Evolutionary conservation across 2,888 invertebrate species (phyloP).

Genomic region (Mimumesa dahlbomi): DNA sequence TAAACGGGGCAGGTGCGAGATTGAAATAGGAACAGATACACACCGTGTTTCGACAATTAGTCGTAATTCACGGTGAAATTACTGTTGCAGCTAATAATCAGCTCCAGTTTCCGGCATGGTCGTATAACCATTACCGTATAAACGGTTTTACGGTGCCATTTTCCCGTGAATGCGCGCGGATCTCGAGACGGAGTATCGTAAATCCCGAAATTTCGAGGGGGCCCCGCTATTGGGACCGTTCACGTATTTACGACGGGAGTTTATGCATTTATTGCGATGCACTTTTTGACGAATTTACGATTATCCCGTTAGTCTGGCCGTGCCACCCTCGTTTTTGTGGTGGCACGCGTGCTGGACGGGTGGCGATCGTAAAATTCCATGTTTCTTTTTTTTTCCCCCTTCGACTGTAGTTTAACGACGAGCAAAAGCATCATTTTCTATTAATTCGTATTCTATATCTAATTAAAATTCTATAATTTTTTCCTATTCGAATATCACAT

Average conservation of each 20-base stretch:
- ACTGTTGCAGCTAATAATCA: slow-evolving; percentile 21
- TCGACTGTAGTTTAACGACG: no score
- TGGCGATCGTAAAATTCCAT: slow-evolving; percentile 3
- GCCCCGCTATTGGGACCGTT: not conserved
- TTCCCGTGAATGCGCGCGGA: no score
- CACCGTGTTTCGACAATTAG: slow-evolving; percentile 32
- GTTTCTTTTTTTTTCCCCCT: no score
- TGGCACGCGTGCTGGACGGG: slow-evolving; percentile 20
- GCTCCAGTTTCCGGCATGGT: slow-evolving; percentile 28
- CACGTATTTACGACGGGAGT: slow-evolving; percentile 23
- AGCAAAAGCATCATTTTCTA: no score
- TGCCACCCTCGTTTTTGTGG: slow-evolving; percentile 11
- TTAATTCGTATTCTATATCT: no score
- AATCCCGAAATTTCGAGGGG: slow-evolving; percentile 32
- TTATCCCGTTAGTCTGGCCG: slow-evolving; percentile 13
- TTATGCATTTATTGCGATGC: slow-evolving; percentile 29
- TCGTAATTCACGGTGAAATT: slow-evolving; percentile 44
- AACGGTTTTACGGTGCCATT: slow-evolving; percentile 37
- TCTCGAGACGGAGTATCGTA: slow-evolving; percentile 23
- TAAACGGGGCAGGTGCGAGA: not conserved
- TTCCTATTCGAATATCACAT: no score
- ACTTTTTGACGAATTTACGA: slow-evolving; percentile 20
- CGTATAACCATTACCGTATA: slow-evolving; percentile 37
- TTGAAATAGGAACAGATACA: slow-evolving; percentile 4
- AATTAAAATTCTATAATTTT: no score